Base-by-base conservation (phyloP, 2,888 invertebrate species). In the Aradus depressus region DNA sequence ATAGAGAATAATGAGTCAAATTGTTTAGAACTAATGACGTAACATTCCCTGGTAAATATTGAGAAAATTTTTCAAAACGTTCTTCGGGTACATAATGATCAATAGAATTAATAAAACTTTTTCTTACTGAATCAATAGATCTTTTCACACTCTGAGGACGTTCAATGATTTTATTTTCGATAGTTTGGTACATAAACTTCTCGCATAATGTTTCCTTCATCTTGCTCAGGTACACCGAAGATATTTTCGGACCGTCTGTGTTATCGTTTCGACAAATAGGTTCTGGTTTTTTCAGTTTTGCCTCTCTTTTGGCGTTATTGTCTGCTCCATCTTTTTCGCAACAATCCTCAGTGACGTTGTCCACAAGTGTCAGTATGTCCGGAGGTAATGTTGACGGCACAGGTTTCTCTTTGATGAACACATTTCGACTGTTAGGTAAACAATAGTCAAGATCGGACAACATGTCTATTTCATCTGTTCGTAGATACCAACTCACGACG, bases 1-100 rank as follows among this genome's bases (percentile, higher is more conserved):
- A 82, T 35, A 71, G 62, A 0, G 73, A 72, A 59, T 70, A 82
- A 54, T 77, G 77, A 16, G 67, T 65, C 37, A 83, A 64, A n/a
- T 71, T 63, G 0, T 60, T 57, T 3, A 75, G 44, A 1, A 56
- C 60, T 16, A 50, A 16, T 26, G 14, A 35, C 10, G 48, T 51
- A 8, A 63, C 47, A 66, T 56, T 54, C 10, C 49, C 50, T 3
- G 34, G 34, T 4, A 51, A 47, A 8, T 3, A 14, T 21, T 28
- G 34, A 16, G 39, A 18, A n/a, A 14, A 37, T 18, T 23, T 14
- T 10, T 22, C 21, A 8, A 32, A 26, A 22, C 41, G 22, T 14
- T 63, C 61, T 21, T 52, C 44, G 47, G 68, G 61, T 44, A 67
- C 60, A 34, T 66, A 66, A 0, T 66, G 61, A 2, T 65, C 65